phyloP scores from a whole-genome alignment of 2,888 invertebrate genomes.

The Zaprionus lineosus region DNA sequence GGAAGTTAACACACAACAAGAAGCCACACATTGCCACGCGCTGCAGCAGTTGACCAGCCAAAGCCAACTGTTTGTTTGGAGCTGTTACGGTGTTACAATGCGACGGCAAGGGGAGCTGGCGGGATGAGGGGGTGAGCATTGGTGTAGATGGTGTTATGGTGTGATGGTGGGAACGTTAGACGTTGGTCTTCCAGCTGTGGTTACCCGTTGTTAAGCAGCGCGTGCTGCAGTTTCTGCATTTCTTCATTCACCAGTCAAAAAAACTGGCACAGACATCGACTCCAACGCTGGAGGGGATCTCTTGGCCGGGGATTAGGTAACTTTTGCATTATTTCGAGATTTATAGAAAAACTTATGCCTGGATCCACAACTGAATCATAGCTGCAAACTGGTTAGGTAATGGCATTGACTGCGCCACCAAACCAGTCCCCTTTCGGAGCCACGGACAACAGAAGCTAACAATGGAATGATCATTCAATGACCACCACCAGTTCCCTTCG shows the following conservation, averaged over 20 bases:
- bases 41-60: conserved; percentile 26
- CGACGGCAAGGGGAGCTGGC: no score
- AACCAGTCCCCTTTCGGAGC: no score
- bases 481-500: conserved; percentile 18
- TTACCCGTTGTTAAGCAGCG: conserved; percentile 43
- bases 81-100: no score
- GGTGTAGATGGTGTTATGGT: no score
- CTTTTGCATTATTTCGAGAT: no score
- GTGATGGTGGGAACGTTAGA: no score
- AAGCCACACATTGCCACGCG: conserved; percentile 36
- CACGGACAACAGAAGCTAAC: conserved; percentile 5
- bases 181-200: conserved; percentile 31
- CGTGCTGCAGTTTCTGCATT: conserved; percentile 38
- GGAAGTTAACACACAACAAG: no score
- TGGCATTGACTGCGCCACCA: no score
- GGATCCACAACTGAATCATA: no score
- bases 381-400: no score
- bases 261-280: conserved; percentile 51
- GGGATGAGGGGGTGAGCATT: no score
- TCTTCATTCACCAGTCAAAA: conserved; percentile 23
- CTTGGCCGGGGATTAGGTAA: conserved; percentile 17
- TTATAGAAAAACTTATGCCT: no score
- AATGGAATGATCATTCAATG: conserved; percentile 26
- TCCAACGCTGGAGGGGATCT: conserved; percentile 10
- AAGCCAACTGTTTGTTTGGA: background rate